These are phyloP conservation scores for Diglossa cyanea DNA, from an alignment of 2,797 vertebrate species.

Conservation along the genomic window DNA sequence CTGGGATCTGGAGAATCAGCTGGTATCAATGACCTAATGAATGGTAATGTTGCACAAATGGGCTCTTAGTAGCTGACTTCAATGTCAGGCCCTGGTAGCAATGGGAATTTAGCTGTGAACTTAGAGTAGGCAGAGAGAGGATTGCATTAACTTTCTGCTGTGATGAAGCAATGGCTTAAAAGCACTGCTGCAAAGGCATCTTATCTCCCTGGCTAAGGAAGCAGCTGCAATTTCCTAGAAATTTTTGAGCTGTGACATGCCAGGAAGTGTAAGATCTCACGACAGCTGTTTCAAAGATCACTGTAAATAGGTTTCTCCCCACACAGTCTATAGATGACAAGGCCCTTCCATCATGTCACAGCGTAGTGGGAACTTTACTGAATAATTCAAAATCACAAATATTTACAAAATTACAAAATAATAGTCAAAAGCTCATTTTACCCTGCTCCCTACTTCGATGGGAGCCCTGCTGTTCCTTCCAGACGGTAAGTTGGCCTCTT, in stretches of 20 bases:
- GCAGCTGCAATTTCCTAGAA: constrained; percentile 53
- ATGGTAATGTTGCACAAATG: not conserved
- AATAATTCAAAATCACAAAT: constrained; percentile 23
- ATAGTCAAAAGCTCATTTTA: constrained; percentile 20
- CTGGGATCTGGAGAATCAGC: not conserved
- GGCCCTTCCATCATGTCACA: not conserved
- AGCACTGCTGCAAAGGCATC: not conserved
- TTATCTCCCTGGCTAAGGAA: constrained; percentile 33
- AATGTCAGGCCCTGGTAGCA: not conserved
- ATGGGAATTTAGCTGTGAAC: not conserved
- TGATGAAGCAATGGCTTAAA: not conserved
- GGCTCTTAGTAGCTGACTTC: not conserved
- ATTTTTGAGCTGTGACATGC: constrained; percentile 18
- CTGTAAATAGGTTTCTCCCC: not conserved
- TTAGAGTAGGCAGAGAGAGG: rapidly evolving
- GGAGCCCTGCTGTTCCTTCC: constrained; percentile 57
- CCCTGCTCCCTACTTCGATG: not conserved
- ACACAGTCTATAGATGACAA: not conserved
- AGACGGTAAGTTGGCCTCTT: constrained; percentile 52
- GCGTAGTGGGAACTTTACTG: not conserved
- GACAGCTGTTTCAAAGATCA: constrained; percentile 17
- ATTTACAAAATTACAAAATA: constrained; percentile 52
- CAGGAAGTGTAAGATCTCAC: not conserved
- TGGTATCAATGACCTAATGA: not conserved
- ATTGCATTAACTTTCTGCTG: not conserved